Evolutionary conservation across 2,113 vertebrate species (phyloP).

Genomic region (Channa maculata): DNA sequence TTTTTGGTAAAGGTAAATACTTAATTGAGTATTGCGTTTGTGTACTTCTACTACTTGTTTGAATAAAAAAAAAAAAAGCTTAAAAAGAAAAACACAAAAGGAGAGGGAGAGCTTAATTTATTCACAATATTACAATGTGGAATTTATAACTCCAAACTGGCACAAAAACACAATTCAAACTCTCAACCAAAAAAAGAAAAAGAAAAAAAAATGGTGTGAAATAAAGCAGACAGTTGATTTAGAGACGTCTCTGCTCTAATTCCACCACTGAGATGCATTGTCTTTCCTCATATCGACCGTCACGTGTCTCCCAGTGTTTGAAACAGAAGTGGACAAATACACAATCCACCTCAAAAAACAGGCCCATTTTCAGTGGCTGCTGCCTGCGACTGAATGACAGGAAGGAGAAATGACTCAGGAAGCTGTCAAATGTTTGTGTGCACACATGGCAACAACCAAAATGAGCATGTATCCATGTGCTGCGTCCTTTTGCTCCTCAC

Average conservation of each 20-base stretch:
- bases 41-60: too few relatives aligned
- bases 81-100: background rate
- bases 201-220: constrained; percentile 5
- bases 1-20: too few relatives aligned
- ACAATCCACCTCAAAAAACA: constrained; percentile 19
- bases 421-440: constrained; percentile 7
- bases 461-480: constrained; percentile 35
- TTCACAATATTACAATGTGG: constrained; percentile 80
- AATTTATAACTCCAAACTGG: constrained; percentile 72
- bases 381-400: constrained; percentile 26
- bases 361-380: background rate
- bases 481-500: constrained; percentile 19
- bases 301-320: background rate
- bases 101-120: constrained; percentile 76
- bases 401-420: constrained; percentile 21
- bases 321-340: constrained; percentile 29
- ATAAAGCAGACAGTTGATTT: constrained; percentile 28
- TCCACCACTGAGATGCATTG: background rate
- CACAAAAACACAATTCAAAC: constrained; percentile 62
- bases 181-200: constrained; percentile 22
- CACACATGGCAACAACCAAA: constrained; percentile 28
- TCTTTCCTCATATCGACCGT: background rate
- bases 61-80: too few relatives aligned
- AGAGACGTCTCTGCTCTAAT: constrained; percentile 27
- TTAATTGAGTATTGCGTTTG: too few relatives aligned